phyloP scores from a whole-genome alignment of 1,140 invertebrate genomes.

The Rhysida immarginata region DNA sequence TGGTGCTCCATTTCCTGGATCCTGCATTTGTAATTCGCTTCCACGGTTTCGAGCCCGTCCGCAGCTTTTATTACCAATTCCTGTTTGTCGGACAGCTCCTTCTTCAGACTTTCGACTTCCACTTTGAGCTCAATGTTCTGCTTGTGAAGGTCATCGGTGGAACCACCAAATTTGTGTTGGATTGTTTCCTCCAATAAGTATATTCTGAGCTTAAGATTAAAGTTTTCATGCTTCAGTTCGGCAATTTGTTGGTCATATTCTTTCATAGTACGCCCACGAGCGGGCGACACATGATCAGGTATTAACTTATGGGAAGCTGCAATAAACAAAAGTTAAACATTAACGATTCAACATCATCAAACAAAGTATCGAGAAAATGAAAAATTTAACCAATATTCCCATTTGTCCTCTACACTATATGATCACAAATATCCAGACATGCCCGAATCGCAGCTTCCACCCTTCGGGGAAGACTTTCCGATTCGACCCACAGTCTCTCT shows the following conservation, averaged over 20 bases:
- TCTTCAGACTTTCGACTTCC: slow-evolving; percentile 58
- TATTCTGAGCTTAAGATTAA: slow-evolving; percentile 73
- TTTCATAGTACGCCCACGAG: slow-evolving; percentile 56
- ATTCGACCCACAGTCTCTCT: no score
- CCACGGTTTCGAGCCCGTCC: slow-evolving; percentile 53
- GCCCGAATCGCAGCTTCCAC: no score
- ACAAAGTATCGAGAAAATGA: no score
- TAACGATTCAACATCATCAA: no score
- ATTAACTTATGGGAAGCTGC: no score
- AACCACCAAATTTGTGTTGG: slow-evolving; percentile 39
- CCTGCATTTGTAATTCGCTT: slow-evolving; percentile 19
- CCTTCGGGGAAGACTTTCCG: no score
- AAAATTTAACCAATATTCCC: no score
- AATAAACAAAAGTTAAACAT: no score
- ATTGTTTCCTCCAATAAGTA: slow-evolving; percentile 79
- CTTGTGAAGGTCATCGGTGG: slow-evolving; percentile 44
- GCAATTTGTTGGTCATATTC: slow-evolving; percentile 77
- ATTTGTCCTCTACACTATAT: no score
- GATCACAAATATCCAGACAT: no score
- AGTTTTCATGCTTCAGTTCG: slow-evolving; percentile 73
- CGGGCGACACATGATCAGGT: slow-evolving; percentile 31
- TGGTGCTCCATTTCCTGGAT: slow-evolving; percentile 29
- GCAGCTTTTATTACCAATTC: slow-evolving; percentile 65
- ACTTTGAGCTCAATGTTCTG: slow-evolving; percentile 66
- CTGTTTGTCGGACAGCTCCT: slow-evolving; percentile 64